phyloP scores from a whole-genome alignment of 1,140 invertebrate species.

The Drosophila ercepeae region DNA sequence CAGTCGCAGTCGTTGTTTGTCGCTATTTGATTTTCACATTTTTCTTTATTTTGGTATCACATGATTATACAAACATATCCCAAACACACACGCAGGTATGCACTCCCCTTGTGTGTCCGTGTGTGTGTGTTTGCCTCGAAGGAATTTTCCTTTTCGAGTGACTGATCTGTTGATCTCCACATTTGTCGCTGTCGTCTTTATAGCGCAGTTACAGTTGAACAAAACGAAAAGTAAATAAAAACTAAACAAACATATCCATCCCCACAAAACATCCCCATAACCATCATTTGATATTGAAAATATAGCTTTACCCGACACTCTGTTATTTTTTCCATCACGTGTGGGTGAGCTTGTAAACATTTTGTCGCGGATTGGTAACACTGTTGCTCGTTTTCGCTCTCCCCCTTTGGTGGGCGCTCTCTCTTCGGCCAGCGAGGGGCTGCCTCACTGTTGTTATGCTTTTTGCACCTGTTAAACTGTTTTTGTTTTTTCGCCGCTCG shows the following conservation, averaged over 20 bases:
- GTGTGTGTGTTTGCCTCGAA: conserved; percentile 11
- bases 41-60: conserved; percentile 82
- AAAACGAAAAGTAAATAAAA: no score
- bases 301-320: not conserved
- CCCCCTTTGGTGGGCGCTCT: not conserved
- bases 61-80: conserved; percentile 71
- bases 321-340: conserved; percentile 50
- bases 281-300: not conserved
- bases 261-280: no score
- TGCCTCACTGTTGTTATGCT: conserved; percentile 49
- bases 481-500: conserved; percentile 54
- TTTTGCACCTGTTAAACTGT: conserved; percentile 78
- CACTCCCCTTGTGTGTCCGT: conserved; percentile 10
- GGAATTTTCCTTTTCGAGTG: conserved; percentile 71
- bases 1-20: not conserved
- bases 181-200: conserved; percentile 69
- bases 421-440: no score
- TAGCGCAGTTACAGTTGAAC: conserved; percentile 1
- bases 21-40: conserved; percentile 79
- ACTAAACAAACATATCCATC: no score
- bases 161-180: conserved; percentile 75
- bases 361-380: not conserved
- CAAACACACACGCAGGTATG: conserved; percentile 6
- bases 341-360: conserved; percentile 29
- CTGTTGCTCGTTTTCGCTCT: not conserved